Conservation (phyloP, 30 jellyfish, hydroid and myxozoan species). For the Aurelia sp. region DNA sequence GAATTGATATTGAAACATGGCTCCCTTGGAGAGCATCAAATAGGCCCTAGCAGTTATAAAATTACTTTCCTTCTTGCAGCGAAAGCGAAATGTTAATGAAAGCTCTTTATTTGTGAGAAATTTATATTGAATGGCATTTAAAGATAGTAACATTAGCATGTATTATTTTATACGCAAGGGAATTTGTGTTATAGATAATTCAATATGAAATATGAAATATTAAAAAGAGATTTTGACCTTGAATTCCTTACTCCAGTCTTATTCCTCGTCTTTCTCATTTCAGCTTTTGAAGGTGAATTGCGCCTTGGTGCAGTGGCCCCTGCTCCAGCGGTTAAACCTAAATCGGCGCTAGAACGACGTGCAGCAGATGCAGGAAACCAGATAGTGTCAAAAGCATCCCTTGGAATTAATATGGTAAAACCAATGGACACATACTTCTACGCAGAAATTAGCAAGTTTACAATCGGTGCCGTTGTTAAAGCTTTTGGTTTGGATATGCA, state of each 20-base stretch:
- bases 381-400: conserved; percentile 79
- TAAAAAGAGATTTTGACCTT: not conserved
- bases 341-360: not conserved
- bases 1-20: too few relatives aligned
- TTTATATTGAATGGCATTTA: too few relatives aligned
- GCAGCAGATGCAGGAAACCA: conserved; percentile 51
- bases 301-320: conserved; percentile 70
- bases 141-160: too few relatives aligned
- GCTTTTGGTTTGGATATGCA: conserved; percentile 79
- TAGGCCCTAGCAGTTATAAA: too few relatives aligned
- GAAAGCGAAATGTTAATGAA: too few relatives aligned
- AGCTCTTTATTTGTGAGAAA: too few relatives aligned
- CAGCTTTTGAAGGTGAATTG: conserved; percentile 85
- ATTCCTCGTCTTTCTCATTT: not conserved
- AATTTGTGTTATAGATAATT: too few relatives aligned
- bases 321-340: not conserved
- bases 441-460: conserved; percentile 69
- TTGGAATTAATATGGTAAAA: conserved; percentile 70
- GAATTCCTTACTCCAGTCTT: not conserved
- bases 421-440: conserved; percentile 76
- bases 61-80: too few relatives aligned
- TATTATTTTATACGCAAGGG: too few relatives aligned
- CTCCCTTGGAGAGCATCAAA: too few relatives aligned
- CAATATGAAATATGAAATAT: too few relatives aligned
- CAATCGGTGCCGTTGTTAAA: conserved; percentile 66